Conservation (phyloP, 1,140 invertebrate genomes). For the Bilobella aurantiaca region DNA sequence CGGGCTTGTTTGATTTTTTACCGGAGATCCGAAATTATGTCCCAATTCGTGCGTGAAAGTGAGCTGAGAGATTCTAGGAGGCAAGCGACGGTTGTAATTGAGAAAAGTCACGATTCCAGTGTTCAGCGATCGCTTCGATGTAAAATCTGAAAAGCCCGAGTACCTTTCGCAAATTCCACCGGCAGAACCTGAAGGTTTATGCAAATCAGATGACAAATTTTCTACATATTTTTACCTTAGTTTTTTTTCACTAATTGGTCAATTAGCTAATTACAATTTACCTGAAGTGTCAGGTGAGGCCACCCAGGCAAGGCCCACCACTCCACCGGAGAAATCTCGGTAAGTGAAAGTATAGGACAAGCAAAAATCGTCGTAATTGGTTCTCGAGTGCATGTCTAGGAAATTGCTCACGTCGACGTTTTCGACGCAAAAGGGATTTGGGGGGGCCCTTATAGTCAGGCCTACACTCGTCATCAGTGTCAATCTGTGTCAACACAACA, state of each 20-base stretch:
- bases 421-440: constrained; percentile 89
- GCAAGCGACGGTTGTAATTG: constrained; percentile 94
- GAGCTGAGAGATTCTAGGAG: constrained; percentile 90
- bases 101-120: constrained; percentile 99
- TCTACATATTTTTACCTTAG: not conserved
- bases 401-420: constrained; percentile 99
- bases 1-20: constrained; percentile 43
- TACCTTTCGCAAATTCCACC: constrained; percentile 98
- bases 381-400: constrained; percentile 90
- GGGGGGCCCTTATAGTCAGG: constrained; percentile 53
- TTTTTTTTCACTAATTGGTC: not conserved
- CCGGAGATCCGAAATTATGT: constrained; percentile 97
- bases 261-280: not conserved
- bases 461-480: constrained; percentile 72
- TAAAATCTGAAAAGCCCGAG: constrained; percentile 90
- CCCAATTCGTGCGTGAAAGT: constrained; percentile 98
- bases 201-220: not conserved
- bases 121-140: constrained; percentile 79
- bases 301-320: constrained; percentile 95
- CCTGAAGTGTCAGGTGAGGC: constrained; percentile 68
- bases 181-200: constrained; percentile 62
- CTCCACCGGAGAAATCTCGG: constrained; percentile 90
- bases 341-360: constrained; percentile 98
- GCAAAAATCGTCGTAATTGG: constrained; percentile 95
- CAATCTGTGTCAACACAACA: constrained; percentile 51